These are phyloP conservation scores for Cynopterus sphinx DNA, from an alignment of 2,797 vertebrate species.

Conservation along the genomic window DNA sequence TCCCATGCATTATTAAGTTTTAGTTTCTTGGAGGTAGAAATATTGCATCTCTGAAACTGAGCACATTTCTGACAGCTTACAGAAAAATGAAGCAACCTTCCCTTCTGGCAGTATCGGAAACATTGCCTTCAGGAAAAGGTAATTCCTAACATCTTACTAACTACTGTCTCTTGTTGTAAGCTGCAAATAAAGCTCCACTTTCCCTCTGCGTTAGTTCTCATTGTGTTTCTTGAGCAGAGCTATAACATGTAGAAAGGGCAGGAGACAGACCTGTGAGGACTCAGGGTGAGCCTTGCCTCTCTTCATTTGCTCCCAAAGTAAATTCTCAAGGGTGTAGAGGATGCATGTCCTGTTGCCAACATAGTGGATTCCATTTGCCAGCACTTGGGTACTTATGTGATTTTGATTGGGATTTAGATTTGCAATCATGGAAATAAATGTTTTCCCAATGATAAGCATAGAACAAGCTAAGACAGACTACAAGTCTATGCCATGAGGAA, in stretches of 20 bases:
- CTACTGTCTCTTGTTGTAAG: neutral
- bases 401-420: conserved; percentile 53
- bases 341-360: conserved; percentile 45
- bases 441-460: conserved; percentile 26
- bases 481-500: conserved; percentile 59
- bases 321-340: conserved; percentile 64
- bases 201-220: neutral
- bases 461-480: conserved; percentile 60
- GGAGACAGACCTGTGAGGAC: neutral
- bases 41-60: neutral
- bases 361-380: conserved; percentile 52
- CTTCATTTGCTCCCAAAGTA: conserved; percentile 72
- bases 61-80: neutral
- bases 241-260: neutral
- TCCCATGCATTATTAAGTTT: neutral
- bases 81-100: neutral
- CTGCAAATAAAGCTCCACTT: conserved; percentile 53
- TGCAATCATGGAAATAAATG: conserved; percentile 63
- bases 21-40: neutral
- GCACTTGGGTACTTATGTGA: neutral
- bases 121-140: neutral
- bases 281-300: neutral
- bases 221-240: conserved; percentile 7
- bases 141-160: neutral
- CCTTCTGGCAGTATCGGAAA: neutral